Evolutionary conservation across 2,888 invertebrate species (phyloP), one percentile per base, ranked within the genome.

Genomic region (Zygaena filipendulae): DNA sequence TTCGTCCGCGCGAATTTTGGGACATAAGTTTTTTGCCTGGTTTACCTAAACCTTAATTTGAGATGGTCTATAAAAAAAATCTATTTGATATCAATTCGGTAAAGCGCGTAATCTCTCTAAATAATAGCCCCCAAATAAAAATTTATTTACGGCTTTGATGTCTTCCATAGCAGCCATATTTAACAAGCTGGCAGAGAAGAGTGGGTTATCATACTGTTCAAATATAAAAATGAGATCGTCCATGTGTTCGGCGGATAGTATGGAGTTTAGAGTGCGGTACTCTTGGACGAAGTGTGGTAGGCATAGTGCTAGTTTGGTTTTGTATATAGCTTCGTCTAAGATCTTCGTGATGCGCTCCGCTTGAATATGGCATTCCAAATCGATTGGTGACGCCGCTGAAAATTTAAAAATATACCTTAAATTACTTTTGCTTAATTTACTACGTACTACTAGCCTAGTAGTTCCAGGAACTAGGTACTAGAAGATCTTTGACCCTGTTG

Each of bases 301-400:
- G 32, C 68, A 70, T 3, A 75, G 38, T 1, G 72, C 61, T n/a
- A 83, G 49, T 37, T 72, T 69, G 8, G 75, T 63, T 43, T 82
- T 81, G 29, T 67, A 63, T 3, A 83, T 56, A 0, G 74, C 59
- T 30, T 75, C 80, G 30, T 81, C 68, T 4, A 84, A 42, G 27
- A 84, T 77, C 40, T 74, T 74, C 1, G 79, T 68, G 24, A 84
- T 74, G 13, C 84, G 63, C 32, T 82, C 81, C 2, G 74, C 64
- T 54, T 83, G 82, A 28, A 85, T 82, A 35, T 64, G 58, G 32
- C 72, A 71, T 44, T 82, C 75, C 39, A 83, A 42, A 37, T 83
- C 82, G 36, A 82, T 63, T n/a, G 71, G 70, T 1, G 67, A 68
- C 0, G 63, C 52, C 13, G 48, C 75, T 72, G 40, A 2, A 37